These are phyloP conservation scores for Caenorhabditis sinica DNA, from an alignment of 2,888 invertebrate genomes.

Conservation along the genomic window DNA sequence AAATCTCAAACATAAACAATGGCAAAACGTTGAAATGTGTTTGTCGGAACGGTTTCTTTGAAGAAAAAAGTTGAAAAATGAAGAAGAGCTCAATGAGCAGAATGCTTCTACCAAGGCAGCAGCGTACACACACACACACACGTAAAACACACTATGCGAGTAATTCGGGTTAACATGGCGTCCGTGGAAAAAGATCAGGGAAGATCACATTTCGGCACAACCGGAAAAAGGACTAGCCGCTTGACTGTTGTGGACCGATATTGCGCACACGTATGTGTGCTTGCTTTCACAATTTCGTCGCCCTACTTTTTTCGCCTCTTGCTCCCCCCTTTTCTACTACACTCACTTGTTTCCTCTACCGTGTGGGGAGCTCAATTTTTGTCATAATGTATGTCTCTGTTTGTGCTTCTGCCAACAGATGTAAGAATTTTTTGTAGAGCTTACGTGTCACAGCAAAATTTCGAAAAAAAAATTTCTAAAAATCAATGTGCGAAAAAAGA, in stretches of 20 bases:
- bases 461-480: too few species aligned
- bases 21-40: constrained; percentile 12
- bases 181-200: constrained; percentile 52
- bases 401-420: constrained; percentile 62
- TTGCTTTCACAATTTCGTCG: constrained; percentile 51
- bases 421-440: constrained; percentile 21
- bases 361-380: constrained; percentile 33
- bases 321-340: constrained; percentile 13
- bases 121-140: not conserved
- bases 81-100: constrained; percentile 52
- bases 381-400: constrained; percentile 50
- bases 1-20: constrained; percentile 52
- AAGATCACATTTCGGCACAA: constrained; percentile 67
- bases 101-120: not conserved
- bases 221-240: constrained; percentile 67
- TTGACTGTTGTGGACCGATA: constrained; percentile 57
- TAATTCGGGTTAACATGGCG: constrained; percentile 64
- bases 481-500: constrained; percentile 5
- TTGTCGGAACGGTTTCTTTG: constrained; percentile 35
- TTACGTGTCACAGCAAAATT: constrained; percentile 21
- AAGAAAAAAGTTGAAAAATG: not conserved
- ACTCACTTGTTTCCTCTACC: constrained; percentile 11
- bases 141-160: constrained; percentile 29
- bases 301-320: not conserved
- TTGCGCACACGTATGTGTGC: constrained; percentile 62